These are phyloP conservation scores for Heliornis fulica DNA, from an alignment of 2,113 vertebrate species.

Conservation along the genomic window DNA sequence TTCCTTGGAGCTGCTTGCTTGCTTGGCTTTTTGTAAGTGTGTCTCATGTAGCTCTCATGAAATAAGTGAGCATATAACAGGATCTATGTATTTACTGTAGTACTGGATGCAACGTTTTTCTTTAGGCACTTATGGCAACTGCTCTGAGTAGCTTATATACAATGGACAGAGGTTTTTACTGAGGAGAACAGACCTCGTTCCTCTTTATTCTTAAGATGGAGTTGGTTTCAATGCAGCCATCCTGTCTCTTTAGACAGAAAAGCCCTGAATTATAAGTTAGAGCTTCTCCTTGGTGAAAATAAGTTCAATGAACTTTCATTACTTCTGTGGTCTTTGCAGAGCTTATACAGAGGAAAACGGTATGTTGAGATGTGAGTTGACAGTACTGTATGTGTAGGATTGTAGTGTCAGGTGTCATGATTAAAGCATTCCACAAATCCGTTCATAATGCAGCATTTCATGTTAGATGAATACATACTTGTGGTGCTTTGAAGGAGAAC, in stretches of 20 bases:
- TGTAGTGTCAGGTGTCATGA: background rate
- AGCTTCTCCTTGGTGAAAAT: background rate
- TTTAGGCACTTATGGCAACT: background rate
- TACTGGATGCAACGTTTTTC: background rate
- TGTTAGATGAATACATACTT: background rate
- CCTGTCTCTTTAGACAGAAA: background rate
- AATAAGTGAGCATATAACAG: background rate
- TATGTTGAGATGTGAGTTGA: background rate
- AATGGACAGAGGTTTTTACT: background rate
- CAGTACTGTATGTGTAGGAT: background rate
- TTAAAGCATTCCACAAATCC: background rate
- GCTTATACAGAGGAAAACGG: background rate
- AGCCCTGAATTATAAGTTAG: background rate
- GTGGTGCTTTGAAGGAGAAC: background rate
- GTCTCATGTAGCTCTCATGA: background rate
- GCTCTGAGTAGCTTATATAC: background rate
- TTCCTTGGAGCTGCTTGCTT: background rate
- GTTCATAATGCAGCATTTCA: background rate
- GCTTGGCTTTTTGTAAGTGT: background rate
- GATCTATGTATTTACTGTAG: background rate
- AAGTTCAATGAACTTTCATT: background rate
- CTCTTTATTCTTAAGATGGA: background rate
- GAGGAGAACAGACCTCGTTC: background rate
- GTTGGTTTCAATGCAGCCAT: background rate
- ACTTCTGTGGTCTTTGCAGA: background rate